Conservation (phyloP, 2,797 vertebrate species). For the Anas georgica region DNA sequence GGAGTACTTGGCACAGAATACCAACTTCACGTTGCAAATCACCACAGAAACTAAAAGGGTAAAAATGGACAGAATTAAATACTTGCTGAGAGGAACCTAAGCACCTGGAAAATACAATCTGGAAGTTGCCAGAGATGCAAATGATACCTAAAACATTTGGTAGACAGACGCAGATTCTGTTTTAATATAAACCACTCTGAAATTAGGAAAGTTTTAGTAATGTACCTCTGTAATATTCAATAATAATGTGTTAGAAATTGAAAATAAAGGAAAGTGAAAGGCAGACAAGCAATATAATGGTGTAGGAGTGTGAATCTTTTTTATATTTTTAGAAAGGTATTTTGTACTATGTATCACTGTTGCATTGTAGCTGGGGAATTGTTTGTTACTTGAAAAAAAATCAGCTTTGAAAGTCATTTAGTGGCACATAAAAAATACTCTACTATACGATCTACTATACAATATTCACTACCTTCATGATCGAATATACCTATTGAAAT, state of each 20-base stretch:
- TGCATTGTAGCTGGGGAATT: not conserved
- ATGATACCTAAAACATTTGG: not conserved
- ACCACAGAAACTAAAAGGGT: conserved; percentile 32
- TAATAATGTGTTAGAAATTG: not conserved
- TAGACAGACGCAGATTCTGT: not conserved
- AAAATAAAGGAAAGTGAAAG: not conserved
- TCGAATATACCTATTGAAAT: not conserved
- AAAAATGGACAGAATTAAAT: conserved; percentile 21
- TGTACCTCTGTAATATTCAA: not conserved
- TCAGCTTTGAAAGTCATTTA: not conserved
- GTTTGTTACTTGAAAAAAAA: not conserved
- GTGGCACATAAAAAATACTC: not conserved
- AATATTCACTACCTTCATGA: not conserved
- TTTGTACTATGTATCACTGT: not conserved
- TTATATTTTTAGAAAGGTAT: not conserved
- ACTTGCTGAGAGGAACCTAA: conserved; percentile 31
- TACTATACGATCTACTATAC: not conserved
- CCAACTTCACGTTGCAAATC: not conserved
- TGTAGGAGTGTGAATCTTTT: not conserved
- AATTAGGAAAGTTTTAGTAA: not conserved
- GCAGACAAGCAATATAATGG: not conserved
- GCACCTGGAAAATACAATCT: not conserved
- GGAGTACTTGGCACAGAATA: conserved; percentile 27
- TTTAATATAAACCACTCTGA: not conserved
- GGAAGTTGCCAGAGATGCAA: conserved; percentile 10